Conservation (phyloP, 2,888 invertebrate genomes). For the Epinotia ramella region DNA sequence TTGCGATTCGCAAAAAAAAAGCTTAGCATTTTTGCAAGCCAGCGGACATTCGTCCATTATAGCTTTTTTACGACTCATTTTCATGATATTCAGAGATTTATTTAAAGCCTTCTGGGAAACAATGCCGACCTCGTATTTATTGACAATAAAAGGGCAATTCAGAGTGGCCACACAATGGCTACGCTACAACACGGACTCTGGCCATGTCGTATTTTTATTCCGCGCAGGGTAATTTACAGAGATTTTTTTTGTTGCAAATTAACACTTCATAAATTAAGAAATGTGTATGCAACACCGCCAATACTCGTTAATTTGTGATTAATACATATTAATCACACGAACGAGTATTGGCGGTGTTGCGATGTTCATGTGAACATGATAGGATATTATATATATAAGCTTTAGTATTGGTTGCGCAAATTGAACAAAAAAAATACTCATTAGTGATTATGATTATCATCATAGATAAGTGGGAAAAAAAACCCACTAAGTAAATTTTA, state of each 20-base stretch:
- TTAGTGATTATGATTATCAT: too few species aligned
- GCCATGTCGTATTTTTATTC: conserved; percentile 39
- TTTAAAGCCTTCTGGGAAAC: conserved; percentile 52
- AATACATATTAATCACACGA: too few species aligned
- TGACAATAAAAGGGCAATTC: conserved; percentile 56
- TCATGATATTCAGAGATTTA: conserved; percentile 47
- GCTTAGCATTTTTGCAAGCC: conserved; percentile 24
- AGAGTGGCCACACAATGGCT: conserved; percentile 41
- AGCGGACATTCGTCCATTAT: conserved; percentile 36
- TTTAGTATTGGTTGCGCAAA: too few species aligned
- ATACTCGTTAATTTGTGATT: not conserved
- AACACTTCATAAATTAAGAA: not conserved
- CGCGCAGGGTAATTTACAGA: not conserved
- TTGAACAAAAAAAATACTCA: too few species aligned
- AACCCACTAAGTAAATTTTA: too few species aligned
- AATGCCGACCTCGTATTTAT: conserved; percentile 57
- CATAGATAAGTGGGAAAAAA: too few species aligned
- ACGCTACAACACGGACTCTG: conserved; percentile 19
- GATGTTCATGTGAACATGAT: not conserved
- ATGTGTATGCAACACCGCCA: not conserved
- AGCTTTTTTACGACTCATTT: conserved; percentile 46
- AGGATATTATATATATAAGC: too few species aligned
- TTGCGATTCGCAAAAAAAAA: not conserved
- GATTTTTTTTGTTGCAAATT: conserved; percentile 29
- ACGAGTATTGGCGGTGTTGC: too few species aligned